Base-by-base conservation (phyloP, 2,888 invertebrate species). In the Zeuzera pyrina region DNA sequence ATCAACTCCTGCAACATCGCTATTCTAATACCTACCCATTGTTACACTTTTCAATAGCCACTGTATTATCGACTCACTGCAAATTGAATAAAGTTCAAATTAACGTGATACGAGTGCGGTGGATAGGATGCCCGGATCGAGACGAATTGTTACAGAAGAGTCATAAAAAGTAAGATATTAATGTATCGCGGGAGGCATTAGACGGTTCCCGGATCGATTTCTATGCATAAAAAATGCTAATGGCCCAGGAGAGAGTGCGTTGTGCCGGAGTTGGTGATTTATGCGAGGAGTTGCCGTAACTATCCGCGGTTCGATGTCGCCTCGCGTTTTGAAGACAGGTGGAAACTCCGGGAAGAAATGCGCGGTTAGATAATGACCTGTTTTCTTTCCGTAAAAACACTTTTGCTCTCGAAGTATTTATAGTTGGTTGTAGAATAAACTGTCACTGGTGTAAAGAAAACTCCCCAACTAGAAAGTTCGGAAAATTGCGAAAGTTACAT, bases 161-260 rank as follows among this genome's bases (percentile, higher is more conserved):
- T 81, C 81, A 78, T 83, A 83, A 83, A 83, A 83, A 83, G 79
- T 81, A 77, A 81, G 81, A 81, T 83, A 83, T 83, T 81, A 83
- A 83, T 83, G 83, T 83, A 83, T 83, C 81, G 77, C 69, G 81
- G 81, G 81, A 81, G 78, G 81, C 83, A 79, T 83, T 81, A 81
- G 76, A 69, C 71, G 65, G 72, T 67, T 57, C 59, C 46, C 43
- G 78, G 83, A 81, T 83, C 83, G 83, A 83, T 83, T 81, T 63
- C 70, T 81, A 78, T 83, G 79, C 81, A 83, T 83, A 83, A 83
- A 81, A 79, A 81, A 83, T 81, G 81, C 67, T 81, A 81, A 83
- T 83, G 81, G 81, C 65, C 47, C 69, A 53, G 52, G 57, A 50
- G 76, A 77, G 73, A 70, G 68, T 65, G 64, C 58, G 58, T 61